A percentile compares a stretch with the other conserved stretches of the same genome.
These are phyloP conservation scores for Lottia scabra DNA, from an alignment of 2,888 invertebrate species.

Conservation along the genomic window DNA sequence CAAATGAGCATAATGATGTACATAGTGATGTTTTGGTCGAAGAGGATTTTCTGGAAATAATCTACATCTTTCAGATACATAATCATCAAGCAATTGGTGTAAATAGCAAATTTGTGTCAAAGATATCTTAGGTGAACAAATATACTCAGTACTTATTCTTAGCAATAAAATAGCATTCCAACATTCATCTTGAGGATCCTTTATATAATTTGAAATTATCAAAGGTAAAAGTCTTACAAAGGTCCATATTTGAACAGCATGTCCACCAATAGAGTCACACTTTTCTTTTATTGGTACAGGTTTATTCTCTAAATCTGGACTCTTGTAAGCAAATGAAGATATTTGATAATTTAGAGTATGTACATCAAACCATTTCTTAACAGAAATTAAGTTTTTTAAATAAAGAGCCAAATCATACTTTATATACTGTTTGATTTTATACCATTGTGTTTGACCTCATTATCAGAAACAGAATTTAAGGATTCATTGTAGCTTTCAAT, in stretches of 20 bases:
- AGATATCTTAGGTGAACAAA: slow-evolving; percentile 16
- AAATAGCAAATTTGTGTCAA: neutral
- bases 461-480: too few relatives aligned
- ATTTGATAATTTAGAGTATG: neutral
- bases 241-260: slow-evolving; percentile 23
- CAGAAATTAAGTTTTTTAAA: slow-evolving; percentile 14
- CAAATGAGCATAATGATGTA: neutral
- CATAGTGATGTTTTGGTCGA: neutral
- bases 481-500: too few relatives aligned
- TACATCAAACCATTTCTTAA: slow-evolving; percentile 6
- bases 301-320: slow-evolving; percentile 1
- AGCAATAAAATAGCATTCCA: slow-evolving; percentile 11
- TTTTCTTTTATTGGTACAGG: neutral
- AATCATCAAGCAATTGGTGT: slow-evolving; percentile 7
- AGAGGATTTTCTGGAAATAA: neutral
- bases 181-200: slow-evolving; percentile 1
- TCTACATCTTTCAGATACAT: neutral
- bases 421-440: too few relatives aligned
- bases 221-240: slow-evolving; percentile 14
- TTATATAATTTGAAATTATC: neutral
- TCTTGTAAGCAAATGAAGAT: neutral
- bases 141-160: slow-evolving; percentile 7
- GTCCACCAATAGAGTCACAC: slow-evolving; percentile 13
- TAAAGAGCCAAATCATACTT: neutral
- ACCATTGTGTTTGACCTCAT: too few relatives aligned